phyloP scores from a whole-genome alignment of 2,113 vertebrate species.

The Syngnathoides biaculeatus region DNA sequence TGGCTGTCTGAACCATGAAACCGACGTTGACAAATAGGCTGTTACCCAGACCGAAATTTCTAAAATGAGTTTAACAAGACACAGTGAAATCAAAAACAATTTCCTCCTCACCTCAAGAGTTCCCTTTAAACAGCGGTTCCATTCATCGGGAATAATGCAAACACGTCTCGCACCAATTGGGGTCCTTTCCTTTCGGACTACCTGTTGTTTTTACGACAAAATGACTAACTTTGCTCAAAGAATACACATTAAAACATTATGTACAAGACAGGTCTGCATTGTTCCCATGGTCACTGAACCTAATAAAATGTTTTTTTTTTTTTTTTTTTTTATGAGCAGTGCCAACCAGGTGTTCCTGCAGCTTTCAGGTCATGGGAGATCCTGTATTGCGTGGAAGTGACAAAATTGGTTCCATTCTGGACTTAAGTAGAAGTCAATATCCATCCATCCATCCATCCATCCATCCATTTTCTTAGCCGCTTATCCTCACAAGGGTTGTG shows the following conservation, averaged over 20 bases:
- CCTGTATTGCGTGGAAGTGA: too few relatives aligned
- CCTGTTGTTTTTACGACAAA: slow-evolving; percentile 42
- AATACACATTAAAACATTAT: slow-evolving; percentile 12
- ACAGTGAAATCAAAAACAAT: slow-evolving; percentile 20
- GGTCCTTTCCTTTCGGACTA: slow-evolving; percentile 20
- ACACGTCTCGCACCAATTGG: slow-evolving; percentile 36
- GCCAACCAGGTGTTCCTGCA: slow-evolving; percentile 14
- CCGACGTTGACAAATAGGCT: not conserved
- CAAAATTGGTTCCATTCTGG: not conserved
- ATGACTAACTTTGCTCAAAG: slow-evolving; percentile 22
- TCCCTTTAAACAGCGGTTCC: slow-evolving; percentile 11
- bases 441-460: too few relatives aligned
- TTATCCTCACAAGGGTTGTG: too few relatives aligned
- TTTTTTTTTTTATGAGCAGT: slow-evolving; percentile 33
- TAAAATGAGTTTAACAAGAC: slow-evolving; percentile 18
- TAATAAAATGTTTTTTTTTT: slow-evolving; percentile 25
- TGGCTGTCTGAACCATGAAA: slow-evolving; percentile 8
- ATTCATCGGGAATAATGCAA: slow-evolving; percentile 33
- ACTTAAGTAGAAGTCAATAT: not conserved
- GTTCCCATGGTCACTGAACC: slow-evolving; percentile 46
- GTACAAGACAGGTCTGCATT: slow-evolving; percentile 20
- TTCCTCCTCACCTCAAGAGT: slow-evolving; percentile 17
- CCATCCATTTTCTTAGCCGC: too few relatives aligned
- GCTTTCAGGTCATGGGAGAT: slow-evolving; percentile 13
- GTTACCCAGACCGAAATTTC: not conserved